Conservation (phyloP, 2,888 invertebrate genomes). For the Calameuta pallipes region DNA sequence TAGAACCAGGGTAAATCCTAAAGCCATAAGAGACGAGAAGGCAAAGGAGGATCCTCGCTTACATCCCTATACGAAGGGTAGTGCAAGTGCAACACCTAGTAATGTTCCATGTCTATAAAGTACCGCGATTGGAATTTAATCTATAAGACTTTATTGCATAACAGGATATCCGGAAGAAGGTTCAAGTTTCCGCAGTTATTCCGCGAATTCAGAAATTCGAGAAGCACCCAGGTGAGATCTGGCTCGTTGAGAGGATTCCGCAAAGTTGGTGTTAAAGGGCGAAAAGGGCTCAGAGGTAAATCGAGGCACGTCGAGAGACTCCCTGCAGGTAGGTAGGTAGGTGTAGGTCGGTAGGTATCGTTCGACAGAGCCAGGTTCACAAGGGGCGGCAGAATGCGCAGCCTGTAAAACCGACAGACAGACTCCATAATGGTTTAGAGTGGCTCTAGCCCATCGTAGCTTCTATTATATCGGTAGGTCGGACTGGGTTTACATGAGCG, state of each 20-base stretch:
- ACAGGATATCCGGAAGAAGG: background rate
- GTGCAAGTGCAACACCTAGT: background rate
- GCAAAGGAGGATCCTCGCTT: background rate
- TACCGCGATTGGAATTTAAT: background rate
- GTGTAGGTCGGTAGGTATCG: background rate
- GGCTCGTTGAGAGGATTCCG: background rate
- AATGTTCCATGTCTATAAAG: background rate
- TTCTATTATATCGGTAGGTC: constrained; percentile 26
- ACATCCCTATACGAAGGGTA: background rate
- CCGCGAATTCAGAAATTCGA: background rate
- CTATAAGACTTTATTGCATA: background rate
- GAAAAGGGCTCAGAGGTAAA: background rate
- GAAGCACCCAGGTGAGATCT: background rate
- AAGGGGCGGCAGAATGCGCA: background rate
- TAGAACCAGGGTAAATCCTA: background rate
- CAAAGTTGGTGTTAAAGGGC: background rate
- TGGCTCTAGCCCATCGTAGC: constrained; percentile 12
- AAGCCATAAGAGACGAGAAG: background rate
- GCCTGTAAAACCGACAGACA: background rate
- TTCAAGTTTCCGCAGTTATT: background rate
- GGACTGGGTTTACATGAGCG: constrained; percentile 16
- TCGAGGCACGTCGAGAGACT: background rate
- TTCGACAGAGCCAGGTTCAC: background rate
- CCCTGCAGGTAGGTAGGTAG: background rate
- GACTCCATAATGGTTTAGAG: constrained; percentile 4